phyloP scores from a whole-genome alignment of 1,140 invertebrate species.

The Scaptodrosophila lebanonensis region DNA sequence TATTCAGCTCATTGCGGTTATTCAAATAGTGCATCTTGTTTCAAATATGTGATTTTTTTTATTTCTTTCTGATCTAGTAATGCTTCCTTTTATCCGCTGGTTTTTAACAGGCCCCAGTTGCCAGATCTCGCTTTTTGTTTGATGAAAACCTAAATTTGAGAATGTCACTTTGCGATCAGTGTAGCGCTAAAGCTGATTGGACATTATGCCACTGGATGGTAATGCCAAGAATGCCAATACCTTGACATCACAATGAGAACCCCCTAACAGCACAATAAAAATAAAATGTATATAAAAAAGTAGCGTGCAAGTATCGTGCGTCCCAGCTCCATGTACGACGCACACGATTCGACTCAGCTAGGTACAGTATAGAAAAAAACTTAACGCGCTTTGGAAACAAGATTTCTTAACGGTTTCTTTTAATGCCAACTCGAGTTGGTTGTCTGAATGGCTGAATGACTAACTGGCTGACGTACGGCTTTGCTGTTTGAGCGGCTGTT shows the following conservation, averaged over 20 bases:
- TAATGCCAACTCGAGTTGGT: slow-evolving; percentile 39
- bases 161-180: no score
- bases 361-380: slow-evolving; percentile 17
- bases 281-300: neutral
- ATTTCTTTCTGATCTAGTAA: no score
- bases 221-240: slow-evolving; percentile 50
- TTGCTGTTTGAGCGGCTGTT: slow-evolving; percentile 23
- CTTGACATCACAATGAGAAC: slow-evolving; percentile 31
- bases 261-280: slow-evolving; percentile 25
- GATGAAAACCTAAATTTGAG: no score
- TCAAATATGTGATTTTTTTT: no score
- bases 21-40: no score
- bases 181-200: no score
- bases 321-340: slow-evolving; percentile 3
- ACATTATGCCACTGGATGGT: slow-evolving; percentile 37
- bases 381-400: slow-evolving; percentile 53
- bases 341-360: slow-evolving; percentile 25
- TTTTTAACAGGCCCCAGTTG: no score
- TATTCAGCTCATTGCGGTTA: no score
- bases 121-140: no score
- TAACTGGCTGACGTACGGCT: slow-evolving; percentile 33
- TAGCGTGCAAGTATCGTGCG: neutral
- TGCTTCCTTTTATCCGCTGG: no score
- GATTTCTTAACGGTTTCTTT: slow-evolving; percentile 69
- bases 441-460: slow-evolving; percentile 45